Evolutionary conservation across 2,888 invertebrate species (phyloP), one percentile per base, ranked within the genome.

Genomic region (Litoditis marina): DNA sequence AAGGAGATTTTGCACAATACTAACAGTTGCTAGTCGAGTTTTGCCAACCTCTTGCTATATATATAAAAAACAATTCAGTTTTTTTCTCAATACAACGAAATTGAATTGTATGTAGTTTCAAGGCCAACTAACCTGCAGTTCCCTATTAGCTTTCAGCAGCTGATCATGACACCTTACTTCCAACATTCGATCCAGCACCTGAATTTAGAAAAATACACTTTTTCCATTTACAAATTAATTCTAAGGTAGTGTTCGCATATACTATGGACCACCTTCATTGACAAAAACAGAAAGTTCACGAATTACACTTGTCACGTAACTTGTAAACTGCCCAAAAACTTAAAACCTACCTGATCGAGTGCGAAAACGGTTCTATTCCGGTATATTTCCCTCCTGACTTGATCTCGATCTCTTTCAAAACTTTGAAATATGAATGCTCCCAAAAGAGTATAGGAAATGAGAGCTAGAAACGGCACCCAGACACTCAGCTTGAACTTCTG

Each of bases 381-480:
- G 58, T 74, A 77, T 19, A 54, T 56, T 34, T 49, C 59, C 11
- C 75, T 42, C 25, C 25, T 25, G 27, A 31, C 27, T 28, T 61
- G 46, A 28, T 61, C 61, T 11, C 49, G 42, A 31, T 61, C 61
- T n/a, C 46, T 47, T 39, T 80, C 80, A 49, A 74, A 68, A 25
- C 65, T 60, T 25, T 74, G 69, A 55, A 80, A 80, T 16, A 80
- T 63, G 55, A 66, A 69, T 13, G 76, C 80, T 31, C 80, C 80
- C n/a, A 76, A 56, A 16, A 75, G 47, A 4, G 80, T 80, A 61
- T 80, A 80, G 5, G 65, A 59, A 25, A 74, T 61, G 30, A 78
- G 70, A 11, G 71, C 57, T 39, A 69, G 30, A 46, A 76, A 72
- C 22, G 73, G 70, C 46, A 73, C 64, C 65, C 65, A 68, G 32